Evolutionary conservation across 2,113 vertebrate species (phyloP).

Genomic region (Grantiella picta): DNA sequence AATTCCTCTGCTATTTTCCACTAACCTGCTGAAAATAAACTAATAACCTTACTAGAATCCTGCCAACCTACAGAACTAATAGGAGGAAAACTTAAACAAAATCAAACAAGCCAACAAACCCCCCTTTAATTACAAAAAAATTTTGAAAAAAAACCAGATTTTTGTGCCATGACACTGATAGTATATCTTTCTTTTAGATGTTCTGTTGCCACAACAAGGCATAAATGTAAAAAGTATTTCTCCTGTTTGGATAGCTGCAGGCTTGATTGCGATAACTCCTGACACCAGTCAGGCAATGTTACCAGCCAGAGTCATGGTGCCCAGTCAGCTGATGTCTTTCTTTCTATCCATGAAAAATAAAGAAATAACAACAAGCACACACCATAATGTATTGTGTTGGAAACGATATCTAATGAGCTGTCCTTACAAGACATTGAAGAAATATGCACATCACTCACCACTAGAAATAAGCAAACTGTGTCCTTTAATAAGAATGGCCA

Average conservation of each 20-base stretch:
- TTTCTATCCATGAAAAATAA: not conserved
- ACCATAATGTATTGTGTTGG: not conserved
- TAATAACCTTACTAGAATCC: not conserved
- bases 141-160: conserved; percentile 25
- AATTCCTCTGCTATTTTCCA: not conserved
- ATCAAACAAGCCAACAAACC: accelerated
- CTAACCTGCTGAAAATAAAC: not conserved
- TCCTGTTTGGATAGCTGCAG: not conserved
- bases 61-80: not conserved
- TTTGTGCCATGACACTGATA: conserved; percentile 6
- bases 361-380: conserved; percentile 12
- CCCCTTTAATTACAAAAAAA: not conserved
- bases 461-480: not conserved
- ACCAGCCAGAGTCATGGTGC: not conserved
- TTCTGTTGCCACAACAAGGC: not conserved
- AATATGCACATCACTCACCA: not conserved
- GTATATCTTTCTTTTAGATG: conserved; percentile 33
- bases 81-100: not conserved
- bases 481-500: conserved; percentile 27
- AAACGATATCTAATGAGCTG: conserved; percentile 49
- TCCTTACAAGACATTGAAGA: conserved; percentile 15
- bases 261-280: conserved; percentile 21
- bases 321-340: not conserved
- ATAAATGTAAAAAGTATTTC: not conserved
- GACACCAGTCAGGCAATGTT: not conserved